Evolutionary conservation across 1,140 invertebrate genomes (phyloP).

Genomic region (Matsumurasca onukii): DNA sequence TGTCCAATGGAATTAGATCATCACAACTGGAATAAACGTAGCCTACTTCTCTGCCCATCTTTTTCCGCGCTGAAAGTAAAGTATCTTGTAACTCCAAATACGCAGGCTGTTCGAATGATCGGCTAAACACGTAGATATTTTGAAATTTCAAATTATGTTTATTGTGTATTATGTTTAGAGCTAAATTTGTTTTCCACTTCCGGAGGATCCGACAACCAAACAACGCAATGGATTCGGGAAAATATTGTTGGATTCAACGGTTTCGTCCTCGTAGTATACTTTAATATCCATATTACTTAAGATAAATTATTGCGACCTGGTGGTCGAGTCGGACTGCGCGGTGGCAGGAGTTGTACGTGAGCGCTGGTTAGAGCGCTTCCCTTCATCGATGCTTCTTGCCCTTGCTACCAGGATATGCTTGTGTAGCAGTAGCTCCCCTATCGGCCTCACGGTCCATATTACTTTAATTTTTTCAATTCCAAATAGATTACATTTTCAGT

Average conservation of each 20-base stretch:
- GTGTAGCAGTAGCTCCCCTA: too few relatives aligned
- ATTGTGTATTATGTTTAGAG: neutral
- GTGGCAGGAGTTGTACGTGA: too few relatives aligned
- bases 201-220: neutral
- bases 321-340: too few relatives aligned
- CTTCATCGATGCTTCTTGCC: too few relatives aligned
- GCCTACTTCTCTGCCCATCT: neutral
- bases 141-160: neutral
- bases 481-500: too few relatives aligned
- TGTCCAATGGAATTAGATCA: neutral
- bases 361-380: too few relatives aligned
- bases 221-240: neutral
- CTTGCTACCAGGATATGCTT: too few relatives aligned
- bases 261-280: conserved; percentile 1
- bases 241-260: neutral
- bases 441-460: too few relatives aligned
- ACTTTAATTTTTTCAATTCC: too few relatives aligned
- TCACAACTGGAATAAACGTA: neutral
- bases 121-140: neutral
- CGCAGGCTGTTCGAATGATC: too few relatives aligned
- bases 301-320: neutral
- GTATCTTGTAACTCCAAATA: neutral
- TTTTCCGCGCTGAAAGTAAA: neutral
- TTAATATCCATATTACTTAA: neutral
- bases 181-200: conserved; percentile 1